Evolutionary conservation across 1,140 invertebrate genomes (phyloP).

Genomic region (Platyscapa corneri): DNA sequence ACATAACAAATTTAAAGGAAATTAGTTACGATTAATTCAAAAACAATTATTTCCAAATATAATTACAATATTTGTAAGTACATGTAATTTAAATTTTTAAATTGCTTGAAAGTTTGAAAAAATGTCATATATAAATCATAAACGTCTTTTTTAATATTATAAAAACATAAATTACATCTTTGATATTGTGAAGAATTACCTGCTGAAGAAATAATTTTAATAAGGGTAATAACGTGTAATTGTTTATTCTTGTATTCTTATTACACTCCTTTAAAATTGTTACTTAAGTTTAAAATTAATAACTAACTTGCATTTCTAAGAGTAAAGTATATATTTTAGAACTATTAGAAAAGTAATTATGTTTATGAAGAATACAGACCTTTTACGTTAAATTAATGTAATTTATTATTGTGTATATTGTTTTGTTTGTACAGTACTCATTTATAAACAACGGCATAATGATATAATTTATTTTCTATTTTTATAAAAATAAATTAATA

Average conservation of each 20-base stretch:
- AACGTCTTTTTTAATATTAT: neutral
- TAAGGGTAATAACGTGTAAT: neutral
- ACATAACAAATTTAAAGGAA: too few relatives aligned
- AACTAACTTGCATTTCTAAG: neutral
- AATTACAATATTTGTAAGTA: too few relatives aligned
- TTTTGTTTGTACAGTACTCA: neutral
- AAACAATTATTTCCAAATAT: too few relatives aligned
- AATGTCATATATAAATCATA: too few relatives aligned
- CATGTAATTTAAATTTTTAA: too few relatives aligned
- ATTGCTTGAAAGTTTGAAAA: too few relatives aligned
- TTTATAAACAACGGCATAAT: too few relatives aligned
- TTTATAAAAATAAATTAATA: too few relatives aligned
- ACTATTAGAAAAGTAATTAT: neutral
- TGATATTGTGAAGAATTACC: too few relatives aligned
- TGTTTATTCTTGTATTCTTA: slow-evolving; percentile 1
- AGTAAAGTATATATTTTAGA: neutral
- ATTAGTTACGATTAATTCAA: too few relatives aligned
- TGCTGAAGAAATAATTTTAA: neutral
- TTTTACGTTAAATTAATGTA: neutral
- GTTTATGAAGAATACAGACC: neutral
- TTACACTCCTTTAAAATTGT: slow-evolving; percentile 8
- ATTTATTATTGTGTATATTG: neutral
- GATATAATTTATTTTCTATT: too few relatives aligned
- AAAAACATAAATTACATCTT: neutral
- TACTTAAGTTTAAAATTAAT: slow-evolving; percentile 7